phyloP scores from a whole-genome alignment of 2,888 invertebrate species.

The Agrotis ipsilon region DNA sequence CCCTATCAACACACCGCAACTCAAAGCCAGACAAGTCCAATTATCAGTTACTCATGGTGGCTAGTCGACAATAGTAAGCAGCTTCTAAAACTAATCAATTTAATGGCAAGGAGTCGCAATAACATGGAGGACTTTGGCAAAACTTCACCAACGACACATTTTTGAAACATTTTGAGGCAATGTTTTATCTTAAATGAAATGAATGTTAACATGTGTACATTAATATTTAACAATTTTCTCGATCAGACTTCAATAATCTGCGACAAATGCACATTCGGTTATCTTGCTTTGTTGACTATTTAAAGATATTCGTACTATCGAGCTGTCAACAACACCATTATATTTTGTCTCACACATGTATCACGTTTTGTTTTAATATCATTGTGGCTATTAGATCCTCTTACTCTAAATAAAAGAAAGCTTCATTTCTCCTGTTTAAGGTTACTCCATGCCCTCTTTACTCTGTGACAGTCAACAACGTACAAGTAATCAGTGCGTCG shows the following conservation, averaged over 20 bases:
- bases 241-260: neutral
- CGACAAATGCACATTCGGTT: too few species aligned
- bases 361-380: too few species aligned
- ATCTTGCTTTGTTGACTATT: too few species aligned
- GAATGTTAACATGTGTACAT: too few species aligned
- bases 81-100: slow-evolving; percentile 20
- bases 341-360: too few species aligned
- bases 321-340: too few species aligned
- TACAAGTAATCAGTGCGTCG: slow-evolving; percentile 35
- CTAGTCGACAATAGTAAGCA: slow-evolving; percentile 17
- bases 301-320: too few species aligned
- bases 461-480: slow-evolving; percentile 9
- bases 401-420: too few species aligned
- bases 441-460: slow-evolving; percentile 17
- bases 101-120: neutral
- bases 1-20: slow-evolving; percentile 18
- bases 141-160: neutral
- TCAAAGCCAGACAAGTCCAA: slow-evolving; percentile 4
- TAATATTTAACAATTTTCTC: too few species aligned
- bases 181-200: neutral
- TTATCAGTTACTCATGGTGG: slow-evolving; percentile 4
- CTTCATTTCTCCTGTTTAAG: neutral
- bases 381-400: too few species aligned
- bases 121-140: neutral
- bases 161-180: neutral